A percentile compares a stretch with the other conserved stretches of the same genome.
Conservation (phyloP, 2,888 invertebrate genomes). For the Eupelmus urozonus region DNA sequence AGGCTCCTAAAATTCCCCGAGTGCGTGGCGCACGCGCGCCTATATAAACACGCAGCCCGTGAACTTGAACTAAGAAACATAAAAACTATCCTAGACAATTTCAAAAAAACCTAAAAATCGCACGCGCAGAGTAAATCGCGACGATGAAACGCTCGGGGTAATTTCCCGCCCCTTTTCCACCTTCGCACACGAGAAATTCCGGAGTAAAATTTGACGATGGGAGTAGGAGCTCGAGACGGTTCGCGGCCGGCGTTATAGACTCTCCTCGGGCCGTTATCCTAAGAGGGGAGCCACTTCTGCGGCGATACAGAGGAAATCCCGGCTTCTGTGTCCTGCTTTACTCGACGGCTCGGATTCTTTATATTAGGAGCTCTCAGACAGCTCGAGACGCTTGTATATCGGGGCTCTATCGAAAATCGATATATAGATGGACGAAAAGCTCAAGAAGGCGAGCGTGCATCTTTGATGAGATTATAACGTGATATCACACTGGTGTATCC, state of each 20-base stretch:
- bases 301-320: slow-evolving; percentile 25
- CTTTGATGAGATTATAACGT: slow-evolving; percentile 27
- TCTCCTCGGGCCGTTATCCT: slow-evolving; percentile 19
- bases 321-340: too few species aligned
- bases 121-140: slow-evolving; percentile 9
- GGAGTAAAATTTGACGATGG: slow-evolving; percentile 48
- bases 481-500: slow-evolving; percentile 6
- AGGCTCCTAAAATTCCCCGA: slow-evolving; percentile 34
- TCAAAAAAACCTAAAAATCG: slow-evolving; percentile 3
- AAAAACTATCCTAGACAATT: slow-evolving; percentile 30
- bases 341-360: too few species aligned
- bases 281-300: background rate
- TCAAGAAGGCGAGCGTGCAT: slow-evolving; percentile 30
- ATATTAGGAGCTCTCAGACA: too few species aligned
- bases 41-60: slow-evolving; percentile 2
- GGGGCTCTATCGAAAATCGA: slow-evolving; percentile 51
- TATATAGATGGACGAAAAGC: slow-evolving; percentile 20
- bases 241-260: slow-evolving; percentile 21
- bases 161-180: slow-evolving; percentile 3
- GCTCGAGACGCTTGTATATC: background rate
- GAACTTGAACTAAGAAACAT: slow-evolving; percentile 16
- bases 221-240: slow-evolving; percentile 27
- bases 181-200: slow-evolving; percentile 1
- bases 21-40: slow-evolving; percentile 5
- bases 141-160: slow-evolving; percentile 2